phyloP scores from a whole-genome alignment of 2,888 invertebrate genomes.

The Tuberolachnus salignus region DNA sequence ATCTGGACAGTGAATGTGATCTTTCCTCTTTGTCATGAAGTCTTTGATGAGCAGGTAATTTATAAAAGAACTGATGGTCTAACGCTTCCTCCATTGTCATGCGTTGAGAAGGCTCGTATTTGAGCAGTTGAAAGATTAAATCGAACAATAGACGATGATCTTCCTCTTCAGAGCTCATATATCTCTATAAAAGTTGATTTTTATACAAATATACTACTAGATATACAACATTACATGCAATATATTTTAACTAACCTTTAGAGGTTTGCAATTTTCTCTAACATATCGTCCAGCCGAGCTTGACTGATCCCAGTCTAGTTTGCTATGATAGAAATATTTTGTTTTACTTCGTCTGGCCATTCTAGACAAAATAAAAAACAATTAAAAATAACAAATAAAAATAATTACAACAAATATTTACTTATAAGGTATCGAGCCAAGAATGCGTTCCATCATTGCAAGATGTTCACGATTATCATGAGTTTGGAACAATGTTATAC shows the following conservation, averaged over 20 bases:
- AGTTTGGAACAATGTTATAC: slow-evolving; percentile 98
- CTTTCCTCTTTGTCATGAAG: slow-evolving; percentile 71
- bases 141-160: slow-evolving; percentile 95
- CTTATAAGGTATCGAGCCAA: slow-evolving; percentile 96
- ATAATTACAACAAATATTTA: slow-evolving; percentile 63
- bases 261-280: slow-evolving; percentile 95
- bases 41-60: slow-evolving; percentile 79
- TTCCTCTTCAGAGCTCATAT: slow-evolving; percentile 83
- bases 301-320: slow-evolving; percentile 97
- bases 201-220: neutral
- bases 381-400: no score
- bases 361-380: slow-evolving; percentile 64
- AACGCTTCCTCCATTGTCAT: slow-evolving; percentile 87
- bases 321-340: slow-evolving; percentile 97
- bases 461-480: slow-evolving; percentile 99
- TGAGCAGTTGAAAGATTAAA: slow-evolving; percentile 92
- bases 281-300: slow-evolving; percentile 97
- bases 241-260: slow-evolving; percentile 73
- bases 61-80: slow-evolving; percentile 90
- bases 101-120: slow-evolving; percentile 92
- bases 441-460: slow-evolving; percentile 99
- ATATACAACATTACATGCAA: neutral
- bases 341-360: slow-evolving; percentile 91
- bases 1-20: slow-evolving; percentile 76
- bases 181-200: slow-evolving; percentile 72